phyloP scores from a whole-genome alignment of 2,797 vertebrate genomes.

The Aphelocoma californica region DNA sequence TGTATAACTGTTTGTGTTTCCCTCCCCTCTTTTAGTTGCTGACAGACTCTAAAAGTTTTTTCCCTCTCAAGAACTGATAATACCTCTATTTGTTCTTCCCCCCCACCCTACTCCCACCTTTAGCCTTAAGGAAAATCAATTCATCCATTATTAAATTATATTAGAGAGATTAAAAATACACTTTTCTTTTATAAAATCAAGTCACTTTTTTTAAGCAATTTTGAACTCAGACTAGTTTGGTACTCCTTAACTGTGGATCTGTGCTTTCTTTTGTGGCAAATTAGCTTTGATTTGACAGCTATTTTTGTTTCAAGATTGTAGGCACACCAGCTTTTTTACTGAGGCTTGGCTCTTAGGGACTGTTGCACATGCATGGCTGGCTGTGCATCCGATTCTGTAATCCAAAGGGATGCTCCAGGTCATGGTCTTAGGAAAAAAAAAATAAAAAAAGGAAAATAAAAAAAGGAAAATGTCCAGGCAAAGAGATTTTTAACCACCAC shows the following conservation, averaged over 20 bases:
- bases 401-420: constrained; percentile 35
- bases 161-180: background rate
- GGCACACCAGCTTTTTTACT: constrained; percentile 35
- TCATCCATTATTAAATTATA: background rate
- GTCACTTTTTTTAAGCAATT: background rate
- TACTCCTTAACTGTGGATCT: background rate
- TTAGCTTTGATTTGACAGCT: constrained; percentile 53
- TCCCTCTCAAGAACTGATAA: background rate
- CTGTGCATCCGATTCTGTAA: constrained; percentile 48
- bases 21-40: background rate
- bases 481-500: background rate
- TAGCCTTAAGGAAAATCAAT: background rate
- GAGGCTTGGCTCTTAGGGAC: constrained; percentile 48
- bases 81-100: background rate
- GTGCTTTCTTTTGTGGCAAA: constrained; percentile 34
- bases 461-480: background rate
- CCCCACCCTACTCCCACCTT: rapidly evolving
- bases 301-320: constrained; percentile 45
- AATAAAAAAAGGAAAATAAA: too few species aligned
- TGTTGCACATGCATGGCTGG: constrained; percentile 49
- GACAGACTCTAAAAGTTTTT: background rate
- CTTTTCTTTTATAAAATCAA: background rate
- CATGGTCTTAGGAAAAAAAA: background rate
- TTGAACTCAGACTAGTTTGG: background rate
- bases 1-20: background rate